These are phyloP conservation scores for Drosophila ambigua DNA, from an alignment of 1,140 invertebrate genomes.

Conservation along the genomic window DNA sequence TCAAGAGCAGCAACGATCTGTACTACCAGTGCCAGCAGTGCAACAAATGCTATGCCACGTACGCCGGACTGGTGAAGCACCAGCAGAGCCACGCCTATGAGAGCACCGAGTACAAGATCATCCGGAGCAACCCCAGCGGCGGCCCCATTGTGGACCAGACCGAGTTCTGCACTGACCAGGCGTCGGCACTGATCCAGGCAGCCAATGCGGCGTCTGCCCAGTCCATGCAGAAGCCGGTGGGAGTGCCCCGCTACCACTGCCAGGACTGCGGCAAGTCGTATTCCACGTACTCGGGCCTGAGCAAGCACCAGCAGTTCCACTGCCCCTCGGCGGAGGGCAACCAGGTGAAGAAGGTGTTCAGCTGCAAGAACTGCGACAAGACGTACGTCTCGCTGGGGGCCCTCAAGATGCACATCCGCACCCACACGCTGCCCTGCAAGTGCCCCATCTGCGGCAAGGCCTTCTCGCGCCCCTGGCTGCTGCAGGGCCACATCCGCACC, in stretches of 20 bases:
- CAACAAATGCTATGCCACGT: slow-evolving; percentile 97
- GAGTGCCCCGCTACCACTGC: slow-evolving; percentile 91
- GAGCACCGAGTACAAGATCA: slow-evolving; percentile 81
- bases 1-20: slow-evolving; percentile 77
- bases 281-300: slow-evolving; percentile 97
- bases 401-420: slow-evolving; percentile 99
- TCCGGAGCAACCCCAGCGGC: slow-evolving; percentile 68
- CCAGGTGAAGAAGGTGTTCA: slow-evolving; percentile 95
- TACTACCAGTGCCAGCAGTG: slow-evolving; percentile 86
- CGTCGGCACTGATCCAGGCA: slow-evolving; percentile 74
- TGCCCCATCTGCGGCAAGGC: slow-evolving; percentile 98
- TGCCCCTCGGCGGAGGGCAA: slow-evolving; percentile 93
- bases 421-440: slow-evolving; percentile 98
- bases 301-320: slow-evolving; percentile 98
- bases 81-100: slow-evolving; percentile 96
- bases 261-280: slow-evolving; percentile 97
- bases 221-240: slow-evolving; percentile 79
- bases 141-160: slow-evolving; percentile 69
- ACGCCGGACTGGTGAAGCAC: slow-evolving; percentile 97
- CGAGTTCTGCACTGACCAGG: slow-evolving; percentile 77
- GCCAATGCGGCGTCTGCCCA: slow-evolving; percentile 71
- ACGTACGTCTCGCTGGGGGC: slow-evolving; percentile 97
- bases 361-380: slow-evolving; percentile 98
- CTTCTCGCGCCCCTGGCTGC: slow-evolving; percentile 97
- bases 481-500: slow-evolving; percentile 97